Conservation (phyloP, 2,888 invertebrate genomes). For the Coenonympha arcania region DNA sequence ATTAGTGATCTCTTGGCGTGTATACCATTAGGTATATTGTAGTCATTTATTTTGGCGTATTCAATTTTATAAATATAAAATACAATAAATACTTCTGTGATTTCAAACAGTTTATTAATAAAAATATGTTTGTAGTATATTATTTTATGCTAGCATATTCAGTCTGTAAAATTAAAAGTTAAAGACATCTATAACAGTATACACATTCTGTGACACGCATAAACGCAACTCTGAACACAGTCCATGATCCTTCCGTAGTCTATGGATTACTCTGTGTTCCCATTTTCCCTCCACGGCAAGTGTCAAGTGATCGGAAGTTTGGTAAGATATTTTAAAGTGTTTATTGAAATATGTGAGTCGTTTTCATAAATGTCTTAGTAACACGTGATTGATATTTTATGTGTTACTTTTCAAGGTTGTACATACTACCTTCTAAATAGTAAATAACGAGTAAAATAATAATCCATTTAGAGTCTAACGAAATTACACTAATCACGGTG, state of each 20-base stretch:
- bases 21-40: slow-evolving; percentile 19
- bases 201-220: too few species aligned
- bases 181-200: too few species aligned
- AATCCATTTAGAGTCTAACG: slow-evolving; percentile 43
- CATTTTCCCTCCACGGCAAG: too few species aligned
- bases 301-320: too few species aligned
- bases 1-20: slow-evolving; percentile 31
- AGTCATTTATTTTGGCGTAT: slow-evolving; percentile 22
- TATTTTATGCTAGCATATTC: background rate
- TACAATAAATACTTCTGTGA: background rate
- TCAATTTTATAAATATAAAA: slow-evolving; percentile 5
- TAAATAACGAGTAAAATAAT: slow-evolving; percentile 36
- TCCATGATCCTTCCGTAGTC: too few species aligned
- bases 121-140: background rate
- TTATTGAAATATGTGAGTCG: too few species aligned
- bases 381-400: background rate
- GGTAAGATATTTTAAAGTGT: too few species aligned
- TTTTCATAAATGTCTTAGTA: slow-evolving; percentile 3
- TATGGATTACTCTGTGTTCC: too few species aligned
- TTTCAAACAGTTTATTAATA: background rate
- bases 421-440: slow-evolving; percentile 20
- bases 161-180: too few species aligned
- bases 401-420: slow-evolving; percentile 14
- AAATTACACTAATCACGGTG: slow-evolving; percentile 61
- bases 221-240: too few species aligned